A percentile compares a stretch with the other conserved stretches of the same genome.
These are phyloP conservation scores for Minunthozetes semirufus DNA, from an alignment of 2,888 invertebrate genomes.

Conservation along the genomic window DNA sequence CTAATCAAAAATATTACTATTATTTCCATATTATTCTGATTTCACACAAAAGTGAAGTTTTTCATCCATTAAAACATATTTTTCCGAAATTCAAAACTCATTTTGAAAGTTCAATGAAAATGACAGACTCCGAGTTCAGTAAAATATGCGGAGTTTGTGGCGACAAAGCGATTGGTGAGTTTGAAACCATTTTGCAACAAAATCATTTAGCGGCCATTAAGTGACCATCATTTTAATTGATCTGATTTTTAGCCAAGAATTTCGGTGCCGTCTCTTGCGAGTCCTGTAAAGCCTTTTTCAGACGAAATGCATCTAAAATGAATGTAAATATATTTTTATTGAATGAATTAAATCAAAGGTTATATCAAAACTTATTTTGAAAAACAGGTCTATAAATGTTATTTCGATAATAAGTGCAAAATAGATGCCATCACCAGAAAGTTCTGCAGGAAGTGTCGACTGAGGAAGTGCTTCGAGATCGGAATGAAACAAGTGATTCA, in stretches of 20 bases:
- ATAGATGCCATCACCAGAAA: slow-evolving; percentile 84
- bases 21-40: too few species aligned
- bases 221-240: not conserved
- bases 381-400: slow-evolving; percentile 73
- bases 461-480: slow-evolving; percentile 83
- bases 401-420: slow-evolving; percentile 81
- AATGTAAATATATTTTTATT: slow-evolving; percentile 54
- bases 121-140: not conserved
- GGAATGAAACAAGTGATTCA: slow-evolving; percentile 80
- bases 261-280: slow-evolving; percentile 93
- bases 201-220: not conserved
- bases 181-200: not conserved
- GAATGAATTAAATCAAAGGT: too few species aligned
- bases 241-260: slow-evolving; percentile 80
- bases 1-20: too few species aligned
- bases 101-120: not conserved
- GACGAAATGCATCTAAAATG: slow-evolving; percentile 81
- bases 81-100: too few species aligned
- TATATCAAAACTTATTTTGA: too few species aligned
- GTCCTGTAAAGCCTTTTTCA: slow-evolving; percentile 93
- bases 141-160: slow-evolving; percentile 17
- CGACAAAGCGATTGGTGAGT: not conserved
- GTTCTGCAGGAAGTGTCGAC: slow-evolving; percentile 91
- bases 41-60: too few species aligned
- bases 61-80: too few species aligned